Base-by-base conservation (phyloP, 1,140 invertebrate genomes). In the Stegodyphus dumicola region DNA sequence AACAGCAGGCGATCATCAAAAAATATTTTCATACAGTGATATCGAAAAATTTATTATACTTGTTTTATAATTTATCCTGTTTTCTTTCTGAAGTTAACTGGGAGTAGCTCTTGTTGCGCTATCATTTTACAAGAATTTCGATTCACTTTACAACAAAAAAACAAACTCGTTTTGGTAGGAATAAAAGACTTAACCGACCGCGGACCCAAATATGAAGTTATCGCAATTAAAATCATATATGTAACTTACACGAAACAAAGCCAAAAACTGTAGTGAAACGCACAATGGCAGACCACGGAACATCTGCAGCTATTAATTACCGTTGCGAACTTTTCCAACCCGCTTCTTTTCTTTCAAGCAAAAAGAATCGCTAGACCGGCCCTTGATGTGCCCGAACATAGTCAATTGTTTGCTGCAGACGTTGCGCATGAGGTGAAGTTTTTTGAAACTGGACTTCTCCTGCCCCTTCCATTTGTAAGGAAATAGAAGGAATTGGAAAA, bases 201-300 rank as follows among this genome's bases (percentile, higher is more conserved):
- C 67, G 67, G 67, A 70, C 67, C 67, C 18, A 70, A 70, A 70
- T 70, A 17, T 70, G 67, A 70, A 70, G 67, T 70, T 70, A 70
- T 70, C 67, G 67, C 67, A 70, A 70, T 33, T 70, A 48, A 70
- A 60, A 60, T 60, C 56, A 5, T 15, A 60, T 60, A 60, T 15
- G 9, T 15, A 60, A 60, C 56, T 60, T 5, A 15, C 5, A 10
- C 56, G 15, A 60, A 15, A 60, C 56, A 60, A 60, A 60, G 15
- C 9, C 9, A 60, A 15, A 10, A 60, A 0, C 9, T 60, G 1
- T 60, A 15, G 56, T 15, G 15, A 15, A 33, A 33, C 9, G 56
- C 56, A 60, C 56, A 60, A 60, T 60, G 15, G 56, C 9, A 10
- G 56, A 60, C 56, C 9, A 15, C 56, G 15, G 56, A 0, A 5